Base-by-base conservation (phyloP, 2,113 vertebrate genomes). In the Odontophorus gujanensis region DNA sequence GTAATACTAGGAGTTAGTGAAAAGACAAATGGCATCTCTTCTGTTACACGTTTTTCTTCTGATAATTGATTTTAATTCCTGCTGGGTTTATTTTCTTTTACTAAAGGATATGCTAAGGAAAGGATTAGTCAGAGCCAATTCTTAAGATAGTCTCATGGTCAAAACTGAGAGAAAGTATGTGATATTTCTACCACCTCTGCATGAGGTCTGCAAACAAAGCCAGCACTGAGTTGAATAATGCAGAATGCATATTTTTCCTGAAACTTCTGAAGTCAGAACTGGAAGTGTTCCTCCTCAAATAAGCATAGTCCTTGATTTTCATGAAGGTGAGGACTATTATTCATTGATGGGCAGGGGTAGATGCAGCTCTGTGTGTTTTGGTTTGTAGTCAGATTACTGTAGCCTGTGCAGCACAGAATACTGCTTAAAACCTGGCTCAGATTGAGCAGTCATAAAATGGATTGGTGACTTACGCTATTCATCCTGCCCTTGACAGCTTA, bases 361-460 rank as follows among this genome's bases (percentile, higher is more conserved):
- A 48, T 76, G 89, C 48, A 68, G 40, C 48, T 75, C 61, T 0
- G 0, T 1, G 6, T 69, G 51, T 72, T 13, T 74, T 78, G 58
- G 25, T 2, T 5, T 78, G 83, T 59, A 17, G 66, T 24, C 36
- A 67, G 83, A 89, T 89, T 86, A 92, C 24, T 0, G 0, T 17
- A 45, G 83, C 62, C 53, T 38, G 53, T 62, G 58, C 40, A 58
- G 89, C 89, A 17, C 83, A 90, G 79, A 79, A 9, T 28, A 83
- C 13, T 73, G 19, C 74, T 68, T 76, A 92, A 90, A 84, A 71
- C 74, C 71, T 73, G 90, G 89, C 95, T 96, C 92, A 93, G 95
- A 95, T 91, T 96, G 94, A 96, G 95, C 95, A 93, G 92, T 90
- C 74, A 47, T 36, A 93, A 95, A 96, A 94, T 93, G 92, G 92